These are phyloP conservation scores for Gyrodactylus salaris DNA, from an alignment of 1,140 invertebrate species.

Conservation along the genomic window DNA sequence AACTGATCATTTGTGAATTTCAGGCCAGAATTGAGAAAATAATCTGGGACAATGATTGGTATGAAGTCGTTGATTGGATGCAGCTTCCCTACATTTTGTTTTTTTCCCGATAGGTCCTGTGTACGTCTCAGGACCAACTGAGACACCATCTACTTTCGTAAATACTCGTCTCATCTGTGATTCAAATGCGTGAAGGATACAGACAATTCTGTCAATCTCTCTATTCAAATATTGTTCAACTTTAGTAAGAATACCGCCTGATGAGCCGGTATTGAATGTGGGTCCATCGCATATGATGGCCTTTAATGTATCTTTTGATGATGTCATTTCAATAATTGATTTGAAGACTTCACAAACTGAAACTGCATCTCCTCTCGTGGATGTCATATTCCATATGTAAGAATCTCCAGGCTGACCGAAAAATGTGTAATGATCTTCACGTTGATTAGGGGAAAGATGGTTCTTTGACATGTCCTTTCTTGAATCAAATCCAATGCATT, in stretches of 20 bases:
- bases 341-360: not conserved
- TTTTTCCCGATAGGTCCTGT: not conserved
- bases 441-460: not conserved
- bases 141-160: not conserved
- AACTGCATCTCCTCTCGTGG: not conserved
- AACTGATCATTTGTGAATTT: no score
- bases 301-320: not conserved
- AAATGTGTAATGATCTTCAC: not conserved
- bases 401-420: not conserved
- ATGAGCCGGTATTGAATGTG: not conserved
- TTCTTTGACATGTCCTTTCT: not conserved
- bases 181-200: not conserved
- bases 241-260: not conserved
- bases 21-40: no score
- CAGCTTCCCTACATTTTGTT: not conserved
- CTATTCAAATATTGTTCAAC: not conserved
- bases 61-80: not conserved
- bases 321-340: not conserved
- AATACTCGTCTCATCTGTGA: not conserved
- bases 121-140: not conserved
- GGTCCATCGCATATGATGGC: not conserved
- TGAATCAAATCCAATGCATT: not conserved
- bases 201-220: not conserved
- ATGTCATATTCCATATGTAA: not conserved
- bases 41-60: not conserved